These are phyloP conservation scores for Reticulitermes speratus DNA, from an alignment of 1,140 invertebrate species.

Conservation along the genomic window DNA sequence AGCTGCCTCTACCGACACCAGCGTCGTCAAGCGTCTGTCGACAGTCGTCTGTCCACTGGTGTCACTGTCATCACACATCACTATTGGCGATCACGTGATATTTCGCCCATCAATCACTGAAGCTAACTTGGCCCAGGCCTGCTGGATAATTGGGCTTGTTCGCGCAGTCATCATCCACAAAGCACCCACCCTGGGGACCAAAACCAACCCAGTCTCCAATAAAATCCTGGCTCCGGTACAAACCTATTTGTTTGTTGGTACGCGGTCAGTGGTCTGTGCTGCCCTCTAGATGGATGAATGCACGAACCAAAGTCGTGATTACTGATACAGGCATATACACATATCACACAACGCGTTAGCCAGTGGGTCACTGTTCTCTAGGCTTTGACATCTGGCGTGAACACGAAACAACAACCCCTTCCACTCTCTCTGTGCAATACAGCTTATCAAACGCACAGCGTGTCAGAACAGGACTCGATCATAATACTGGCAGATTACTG, in stretches of 20 bases:
- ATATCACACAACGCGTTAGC: neutral
- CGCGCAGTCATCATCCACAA: neutral
- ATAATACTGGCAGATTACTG: neutral
- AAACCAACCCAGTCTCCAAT: neutral
- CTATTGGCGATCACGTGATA: neutral
- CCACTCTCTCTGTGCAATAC: neutral
- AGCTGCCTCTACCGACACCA: neutral
- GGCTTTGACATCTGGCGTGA: neutral
- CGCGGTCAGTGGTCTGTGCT: neutral
- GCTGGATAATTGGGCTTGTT: conserved; percentile 18
- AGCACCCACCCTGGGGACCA: neutral
- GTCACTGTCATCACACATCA: conserved; percentile 3
- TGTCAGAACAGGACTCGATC: neutral
- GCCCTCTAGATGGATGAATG: neutral
- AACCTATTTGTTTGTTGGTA: neutral
- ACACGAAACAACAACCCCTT: neutral
- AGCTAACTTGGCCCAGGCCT: neutral
- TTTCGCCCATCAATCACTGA: neutral
- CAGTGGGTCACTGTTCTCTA: neutral
- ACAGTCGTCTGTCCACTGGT: conserved; percentile 11
- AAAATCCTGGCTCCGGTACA: neutral
- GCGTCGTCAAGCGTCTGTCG: conserved; percentile 6
- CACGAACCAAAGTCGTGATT: neutral
- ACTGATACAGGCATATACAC: neutral
- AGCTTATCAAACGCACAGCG: neutral